Evolutionary conservation across 92 coral and sea anemone genomes (phyloP).

Genomic region (Ricordea florida): DNA sequence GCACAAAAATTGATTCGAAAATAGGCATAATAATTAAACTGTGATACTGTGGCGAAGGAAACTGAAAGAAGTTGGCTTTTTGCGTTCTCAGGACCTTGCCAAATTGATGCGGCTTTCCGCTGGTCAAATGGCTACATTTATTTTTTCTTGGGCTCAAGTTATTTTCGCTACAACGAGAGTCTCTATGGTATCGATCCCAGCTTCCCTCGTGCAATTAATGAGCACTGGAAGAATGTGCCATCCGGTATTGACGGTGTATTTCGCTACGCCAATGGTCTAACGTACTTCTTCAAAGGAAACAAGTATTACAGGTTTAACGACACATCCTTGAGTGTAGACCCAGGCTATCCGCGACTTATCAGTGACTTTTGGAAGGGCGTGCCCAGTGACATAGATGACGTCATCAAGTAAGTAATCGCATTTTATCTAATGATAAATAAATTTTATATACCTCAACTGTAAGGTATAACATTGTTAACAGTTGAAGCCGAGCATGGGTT

Average conservation of each 20-base stretch:
- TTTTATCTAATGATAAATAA: no score
- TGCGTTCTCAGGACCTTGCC: conserved; percentile 68
- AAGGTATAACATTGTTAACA: no score
- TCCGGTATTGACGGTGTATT: conserved; percentile 77
- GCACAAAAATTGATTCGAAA: no score
- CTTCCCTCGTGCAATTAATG: conserved; percentile 78
- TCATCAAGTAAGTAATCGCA: conserved; percentile 64
- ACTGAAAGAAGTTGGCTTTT: no score
- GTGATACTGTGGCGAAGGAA: no score
- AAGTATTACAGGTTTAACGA: conserved; percentile 87
- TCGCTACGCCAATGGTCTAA: conserved; percentile 82
- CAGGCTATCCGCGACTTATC: conserved; percentile 79
- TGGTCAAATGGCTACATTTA: conserved; percentile 85
- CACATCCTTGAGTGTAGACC: conserved; percentile 62
- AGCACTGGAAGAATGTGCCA: conserved; percentile 89
- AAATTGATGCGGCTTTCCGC: conserved; percentile 76
- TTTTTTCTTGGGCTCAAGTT: conserved; percentile 80
- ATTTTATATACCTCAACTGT: no score
- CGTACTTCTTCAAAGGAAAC: conserved; percentile 91
- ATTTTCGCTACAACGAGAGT: conserved; percentile 85
- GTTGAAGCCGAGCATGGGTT: no score
- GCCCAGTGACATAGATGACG: conserved; percentile 85
- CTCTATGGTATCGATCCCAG: conserved; percentile 73
- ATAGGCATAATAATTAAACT: no score
- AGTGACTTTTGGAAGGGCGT: conserved; percentile 78